These are phyloP conservation scores for Scaptomyza caliginosa DNA, from an alignment of 2,888 invertebrate genomes.

Conservation along the genomic window DNA sequence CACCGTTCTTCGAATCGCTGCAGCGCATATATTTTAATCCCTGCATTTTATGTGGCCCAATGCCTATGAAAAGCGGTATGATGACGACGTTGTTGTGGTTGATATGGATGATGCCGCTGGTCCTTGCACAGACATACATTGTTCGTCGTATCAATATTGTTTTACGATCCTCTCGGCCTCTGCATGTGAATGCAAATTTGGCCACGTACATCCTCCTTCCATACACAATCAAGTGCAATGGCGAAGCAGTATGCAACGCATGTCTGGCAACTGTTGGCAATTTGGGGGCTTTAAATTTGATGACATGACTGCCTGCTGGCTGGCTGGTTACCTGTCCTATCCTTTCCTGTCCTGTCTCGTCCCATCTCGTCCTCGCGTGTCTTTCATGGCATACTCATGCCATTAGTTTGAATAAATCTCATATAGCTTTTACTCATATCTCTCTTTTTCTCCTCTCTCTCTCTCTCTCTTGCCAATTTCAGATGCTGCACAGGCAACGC, in stretches of 20 bases:
- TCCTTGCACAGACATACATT: conserved; percentile 36
- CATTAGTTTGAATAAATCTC: conserved; percentile 67
- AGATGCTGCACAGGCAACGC: conserved; percentile 85
- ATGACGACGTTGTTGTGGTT: conserved; percentile 40
- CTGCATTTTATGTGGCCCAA: conserved; percentile 53
- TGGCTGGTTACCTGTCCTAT: background rate
- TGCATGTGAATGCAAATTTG: conserved; percentile 59
- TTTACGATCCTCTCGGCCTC: conserved; percentile 45
- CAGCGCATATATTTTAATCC: conserved; percentile 56
- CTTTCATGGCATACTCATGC: conserved; percentile 40
- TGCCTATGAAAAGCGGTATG: conserved; percentile 40
- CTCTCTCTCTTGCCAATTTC: conserved; percentile 32
- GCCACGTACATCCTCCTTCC: conserved; percentile 30
- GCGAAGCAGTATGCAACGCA: conserved; percentile 3
- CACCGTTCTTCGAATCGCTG: conserved; percentile 23
- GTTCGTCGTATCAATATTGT: conserved; percentile 71
- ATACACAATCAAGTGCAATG: too few relatives aligned
- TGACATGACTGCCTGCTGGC: conserved; percentile 18
- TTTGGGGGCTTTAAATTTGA: conserved; percentile 37
- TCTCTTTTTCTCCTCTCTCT: background rate
- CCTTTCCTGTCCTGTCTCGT: conserved; percentile 4
- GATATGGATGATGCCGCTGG: conserved; percentile 30
- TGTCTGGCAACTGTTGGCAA: conserved; percentile 40
- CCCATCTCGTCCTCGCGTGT: background rate
- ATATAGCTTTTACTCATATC: conserved; percentile 17